A percentile compares a stretch with the other conserved stretches of the same genome.
Evolutionary conservation across 2,113 vertebrate genomes (phyloP).

Genomic region (Brienomyrus brachyistius): DNA sequence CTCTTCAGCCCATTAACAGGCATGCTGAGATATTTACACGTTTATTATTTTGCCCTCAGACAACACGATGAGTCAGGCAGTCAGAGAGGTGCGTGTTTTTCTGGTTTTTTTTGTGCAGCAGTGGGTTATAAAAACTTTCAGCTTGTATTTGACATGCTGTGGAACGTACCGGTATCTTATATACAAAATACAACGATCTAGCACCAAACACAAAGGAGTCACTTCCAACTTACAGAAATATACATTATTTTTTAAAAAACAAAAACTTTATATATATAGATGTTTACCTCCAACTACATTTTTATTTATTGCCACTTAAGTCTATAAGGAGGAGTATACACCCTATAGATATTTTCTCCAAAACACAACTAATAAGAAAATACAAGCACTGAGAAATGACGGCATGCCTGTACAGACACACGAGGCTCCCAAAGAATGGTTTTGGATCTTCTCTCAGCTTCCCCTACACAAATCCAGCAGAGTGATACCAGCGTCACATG

Average conservation of each 20-base stretch:
- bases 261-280: slow-evolving; percentile 19
- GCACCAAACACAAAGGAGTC: slow-evolving; percentile 34
- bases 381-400: slow-evolving; percentile 31
- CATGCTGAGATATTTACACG: not conserved
- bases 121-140: slow-evolving; percentile 19
- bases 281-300: not conserved
- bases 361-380: slow-evolving; percentile 31
- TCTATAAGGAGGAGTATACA: slow-evolving; percentile 20
- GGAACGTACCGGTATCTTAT: slow-evolving; percentile 11
- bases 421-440: not conserved
- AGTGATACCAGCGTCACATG: not conserved
- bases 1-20: not conserved
- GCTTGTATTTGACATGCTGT: slow-evolving; percentile 29
- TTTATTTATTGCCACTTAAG: slow-evolving; percentile 37
- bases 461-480: not conserved
- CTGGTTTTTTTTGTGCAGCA: slow-evolving; percentile 10
- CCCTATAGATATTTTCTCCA: slow-evolving; percentile 15
- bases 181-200: slow-evolving; percentile 29
- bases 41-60: slow-evolving; percentile 34
- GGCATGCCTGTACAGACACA: slow-evolving; percentile 46
- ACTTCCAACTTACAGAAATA: slow-evolving; percentile 27
- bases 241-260: slow-evolving; percentile 26
- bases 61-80: slow-evolving; percentile 29
- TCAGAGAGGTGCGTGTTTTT: not conserved
- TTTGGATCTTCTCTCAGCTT: not conserved